These are phyloP conservation scores for Prunella fulvescens DNA, from an alignment of 2,113 vertebrate genomes.

Conservation along the genomic window DNA sequence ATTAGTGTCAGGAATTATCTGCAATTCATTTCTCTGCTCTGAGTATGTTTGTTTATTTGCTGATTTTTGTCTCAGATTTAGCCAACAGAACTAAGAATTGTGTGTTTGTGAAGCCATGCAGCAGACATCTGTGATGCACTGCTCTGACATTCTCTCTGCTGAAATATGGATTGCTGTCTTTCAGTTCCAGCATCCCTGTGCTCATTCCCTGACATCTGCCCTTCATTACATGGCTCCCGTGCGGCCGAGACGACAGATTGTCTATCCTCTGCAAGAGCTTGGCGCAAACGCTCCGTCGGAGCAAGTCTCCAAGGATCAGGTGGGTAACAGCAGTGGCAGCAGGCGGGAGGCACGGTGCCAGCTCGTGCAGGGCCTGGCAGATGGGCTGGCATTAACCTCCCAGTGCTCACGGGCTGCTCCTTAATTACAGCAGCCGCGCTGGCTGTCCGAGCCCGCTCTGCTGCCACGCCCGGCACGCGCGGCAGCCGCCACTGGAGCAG, in stretches of 20 bases:
- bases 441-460: background rate
- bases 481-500: background rate
- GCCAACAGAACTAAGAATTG: slow-evolving; percentile 71
- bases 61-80: slow-evolving; percentile 75
- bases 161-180: slow-evolving; percentile 71
- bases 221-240: slow-evolving; percentile 90
- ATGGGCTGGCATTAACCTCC: slow-evolving; percentile 71
- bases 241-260: slow-evolving; percentile 90
- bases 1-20: slow-evolving; percentile 97
- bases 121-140: slow-evolving; percentile 68
- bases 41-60: slow-evolving; percentile 79
- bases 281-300: slow-evolving; percentile 85
- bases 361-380: slow-evolving; percentile 69
- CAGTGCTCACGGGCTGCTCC: slow-evolving; percentile 66
- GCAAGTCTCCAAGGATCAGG: slow-evolving; percentile 84
- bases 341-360: slow-evolving; percentile 72
- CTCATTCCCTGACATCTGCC: slow-evolving; percentile 84
- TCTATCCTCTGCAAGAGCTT: slow-evolving; percentile 92
- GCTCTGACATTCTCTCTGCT: slow-evolving; percentile 74
- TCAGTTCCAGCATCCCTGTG: slow-evolving; percentile 78
- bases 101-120: slow-evolving; percentile 65
- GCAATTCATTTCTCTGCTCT: slow-evolving; percentile 87
- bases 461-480: background rate
- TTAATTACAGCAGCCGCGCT: slow-evolving; percentile 73
- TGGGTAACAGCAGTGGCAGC: slow-evolving; percentile 79